These are phyloP conservation scores for Tridacna gigas DNA, from an alignment of 2,888 invertebrate species.

Conservation along the genomic window DNA sequence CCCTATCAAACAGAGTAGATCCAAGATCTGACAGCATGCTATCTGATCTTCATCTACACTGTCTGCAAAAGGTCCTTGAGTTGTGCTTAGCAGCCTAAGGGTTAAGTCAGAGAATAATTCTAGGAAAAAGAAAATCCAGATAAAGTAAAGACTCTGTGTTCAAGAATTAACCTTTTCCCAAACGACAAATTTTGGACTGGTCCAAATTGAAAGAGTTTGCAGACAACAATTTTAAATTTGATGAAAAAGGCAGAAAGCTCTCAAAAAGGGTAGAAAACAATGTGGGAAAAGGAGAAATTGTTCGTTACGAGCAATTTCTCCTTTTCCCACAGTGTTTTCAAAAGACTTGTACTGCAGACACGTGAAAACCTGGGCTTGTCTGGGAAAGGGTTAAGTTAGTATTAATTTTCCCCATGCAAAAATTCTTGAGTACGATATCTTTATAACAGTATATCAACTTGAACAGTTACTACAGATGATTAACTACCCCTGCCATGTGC, in stretches of 20 bases:
- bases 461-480: too few species aligned
- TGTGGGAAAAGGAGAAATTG: background rate
- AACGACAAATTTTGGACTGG: background rate
- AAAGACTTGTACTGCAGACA: background rate
- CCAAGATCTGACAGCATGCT: too few species aligned
- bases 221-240: background rate
- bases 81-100: too few species aligned
- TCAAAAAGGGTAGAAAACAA: background rate
- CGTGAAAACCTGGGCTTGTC: background rate
- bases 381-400: background rate
- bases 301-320: background rate
- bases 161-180: background rate
- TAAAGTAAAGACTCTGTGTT: background rate
- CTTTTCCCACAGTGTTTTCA: background rate
- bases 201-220: background rate
- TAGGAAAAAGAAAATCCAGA: too few species aligned
- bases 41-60: too few species aligned
- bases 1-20: too few species aligned
- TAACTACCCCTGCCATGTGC: too few species aligned
- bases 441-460: background rate
- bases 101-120: too few species aligned
- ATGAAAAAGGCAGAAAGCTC: background rate
- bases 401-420: too few species aligned
- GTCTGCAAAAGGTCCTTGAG: too few species aligned
- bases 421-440: too few species aligned